Conservation (phyloP, 2,113 vertebrate genomes). For the Equus quagga region DNA sequence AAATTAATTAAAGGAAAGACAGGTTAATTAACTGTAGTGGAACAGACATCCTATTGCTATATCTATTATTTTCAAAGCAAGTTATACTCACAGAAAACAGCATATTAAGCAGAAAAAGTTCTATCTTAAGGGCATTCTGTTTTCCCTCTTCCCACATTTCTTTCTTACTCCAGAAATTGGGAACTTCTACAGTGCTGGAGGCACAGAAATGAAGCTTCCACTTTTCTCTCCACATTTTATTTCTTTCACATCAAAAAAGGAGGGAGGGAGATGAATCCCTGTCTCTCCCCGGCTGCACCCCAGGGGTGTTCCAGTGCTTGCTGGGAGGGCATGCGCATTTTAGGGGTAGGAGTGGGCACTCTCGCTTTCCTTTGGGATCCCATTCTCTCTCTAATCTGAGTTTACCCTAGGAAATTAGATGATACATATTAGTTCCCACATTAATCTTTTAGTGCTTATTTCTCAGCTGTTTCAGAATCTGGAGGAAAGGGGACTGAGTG, state of each 20-base stretch:
- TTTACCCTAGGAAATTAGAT: not conserved
- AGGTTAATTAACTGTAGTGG: not conserved
- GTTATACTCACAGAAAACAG: not conserved
- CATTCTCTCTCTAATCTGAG: not conserved
- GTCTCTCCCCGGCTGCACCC: not conserved
- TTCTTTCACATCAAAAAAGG: not conserved
- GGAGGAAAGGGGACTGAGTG: not conserved
- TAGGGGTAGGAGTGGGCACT: not conserved
- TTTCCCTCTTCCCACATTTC: not conserved
- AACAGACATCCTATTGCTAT: not conserved
- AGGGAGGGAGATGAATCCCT: not conserved
- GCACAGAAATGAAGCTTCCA: not conserved
- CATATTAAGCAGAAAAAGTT: not conserved
- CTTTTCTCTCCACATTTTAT: not conserved
- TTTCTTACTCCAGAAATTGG: not conserved
- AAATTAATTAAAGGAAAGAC: not conserved
- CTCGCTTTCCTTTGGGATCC: not conserved
- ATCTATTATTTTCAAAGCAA: conserved; percentile 28
- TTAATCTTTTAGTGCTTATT: not conserved
- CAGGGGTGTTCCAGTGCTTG: not conserved
- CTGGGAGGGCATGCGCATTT: not conserved
- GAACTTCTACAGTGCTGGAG: not conserved
- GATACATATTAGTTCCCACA: not conserved
- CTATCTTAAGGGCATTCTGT: not conserved
- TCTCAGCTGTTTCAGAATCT: not conserved